Evolutionary conservation across 2,888 invertebrate species (phyloP).

Genomic region (Cerastis leucographa): DNA sequence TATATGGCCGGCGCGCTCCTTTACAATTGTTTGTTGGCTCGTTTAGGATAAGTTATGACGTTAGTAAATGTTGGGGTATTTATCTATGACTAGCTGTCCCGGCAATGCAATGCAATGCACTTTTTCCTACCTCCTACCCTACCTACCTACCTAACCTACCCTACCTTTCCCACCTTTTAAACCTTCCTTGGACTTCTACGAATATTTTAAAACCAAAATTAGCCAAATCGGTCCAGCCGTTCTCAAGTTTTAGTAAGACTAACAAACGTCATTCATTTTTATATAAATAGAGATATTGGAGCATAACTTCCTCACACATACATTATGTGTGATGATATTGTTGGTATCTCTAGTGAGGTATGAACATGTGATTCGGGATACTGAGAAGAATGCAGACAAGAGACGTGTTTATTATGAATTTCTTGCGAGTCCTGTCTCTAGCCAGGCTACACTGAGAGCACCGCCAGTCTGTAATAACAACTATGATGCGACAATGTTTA

Average conservation of each 20-base stretch:
- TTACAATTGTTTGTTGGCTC: slow-evolving; percentile 40
- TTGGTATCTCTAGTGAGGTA: neutral
- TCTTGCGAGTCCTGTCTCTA: neutral
- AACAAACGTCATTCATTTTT: no score
- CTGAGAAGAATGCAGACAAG: neutral
- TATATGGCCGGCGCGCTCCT: slow-evolving; percentile 45
- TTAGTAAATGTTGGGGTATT: slow-evolving; percentile 25
- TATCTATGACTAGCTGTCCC: slow-evolving; percentile 31
- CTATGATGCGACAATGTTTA: slow-evolving; percentile 17
- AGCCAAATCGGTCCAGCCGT: no score
- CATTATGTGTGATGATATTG: neutral
- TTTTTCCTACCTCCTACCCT: no score
- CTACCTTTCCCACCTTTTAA: no score
- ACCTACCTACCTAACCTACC: no score
- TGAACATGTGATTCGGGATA: neutral
- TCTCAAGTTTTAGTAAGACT: no score
- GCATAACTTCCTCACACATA: neutral
- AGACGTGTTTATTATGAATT: neutral
- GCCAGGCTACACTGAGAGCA: neutral
- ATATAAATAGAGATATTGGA: neutral
- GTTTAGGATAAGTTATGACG: slow-evolving; percentile 38
- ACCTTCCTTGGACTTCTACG: no score
- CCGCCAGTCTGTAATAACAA: neutral
- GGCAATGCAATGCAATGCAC: no score
- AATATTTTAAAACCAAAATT: no score